Evolutionary conservation across 2,888 invertebrate genomes (phyloP), one percentile per base, ranked within the genome.

Genomic region (Nebria brevicollis): DNA sequence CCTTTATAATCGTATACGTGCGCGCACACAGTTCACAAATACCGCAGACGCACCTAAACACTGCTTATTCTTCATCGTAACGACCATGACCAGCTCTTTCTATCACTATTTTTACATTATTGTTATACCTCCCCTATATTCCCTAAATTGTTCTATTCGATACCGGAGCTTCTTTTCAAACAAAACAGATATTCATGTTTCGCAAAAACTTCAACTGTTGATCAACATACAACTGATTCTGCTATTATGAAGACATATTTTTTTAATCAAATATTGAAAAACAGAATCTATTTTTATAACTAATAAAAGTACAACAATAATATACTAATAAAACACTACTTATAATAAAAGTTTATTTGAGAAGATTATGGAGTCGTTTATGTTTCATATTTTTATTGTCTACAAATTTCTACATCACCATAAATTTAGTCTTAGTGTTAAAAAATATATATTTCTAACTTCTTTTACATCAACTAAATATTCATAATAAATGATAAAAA

Each of bases 281-380:
- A 54, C 13, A 54, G 4, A 54, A 54, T 6, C 8, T 54, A 54
- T 3, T 54, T 54, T 54, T 54, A 54, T 54, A 54, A 54, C 54
- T 13, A 11, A 13, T 54, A 54, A 54, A 54, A 13, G 13, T 11
- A 54, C 54, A 54, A 54, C 54, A 54, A 54, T 54, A 54, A 13
- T 54, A 54, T 13, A 11, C 11, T 54, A 54, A 54, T 54, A 54
- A 54, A 54, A 54, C 1, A 54, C 54, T 54, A 54, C 54, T 54
- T 54, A 54, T 3, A 70, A 70, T 70, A 70, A 70, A 78, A 73
- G 73, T 73, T 66, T 74, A 74, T 66, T 26, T 42, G 66, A 74
- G 79, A 41, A 79, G 79, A 79, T 79, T 79, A 79, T 66, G 20
- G 74, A 66, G 79, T 79, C 72, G 66, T 79, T 79, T 79, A 79